phyloP scores from a whole-genome alignment of 2,113 vertebrate genomes.

The Eira barbara region DNA sequence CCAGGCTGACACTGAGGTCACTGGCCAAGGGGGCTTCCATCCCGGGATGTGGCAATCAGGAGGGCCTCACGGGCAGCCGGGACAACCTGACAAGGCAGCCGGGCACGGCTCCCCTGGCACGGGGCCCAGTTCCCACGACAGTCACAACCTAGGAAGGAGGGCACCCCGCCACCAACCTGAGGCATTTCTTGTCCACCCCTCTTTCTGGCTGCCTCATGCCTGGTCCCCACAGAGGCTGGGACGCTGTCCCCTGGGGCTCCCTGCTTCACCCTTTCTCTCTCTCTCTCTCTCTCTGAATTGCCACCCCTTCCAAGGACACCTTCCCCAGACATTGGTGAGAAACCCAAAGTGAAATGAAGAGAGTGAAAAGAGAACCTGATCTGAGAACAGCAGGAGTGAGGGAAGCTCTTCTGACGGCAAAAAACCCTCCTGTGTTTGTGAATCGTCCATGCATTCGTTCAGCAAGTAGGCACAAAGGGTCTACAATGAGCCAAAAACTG shows the following conservation, averaged over 20 bases:
- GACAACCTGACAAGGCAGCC: neutral
- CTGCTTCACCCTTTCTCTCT: neutral
- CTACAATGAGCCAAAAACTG: neutral
- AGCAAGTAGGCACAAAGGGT: neutral
- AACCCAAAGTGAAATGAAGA: neutral
- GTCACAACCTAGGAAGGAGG: neutral
- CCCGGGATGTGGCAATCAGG: neutral
- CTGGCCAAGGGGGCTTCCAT: neutral
- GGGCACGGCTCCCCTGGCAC: neutral
- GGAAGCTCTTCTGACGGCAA: neutral
- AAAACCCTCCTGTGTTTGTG: neutral
- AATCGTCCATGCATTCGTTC: neutral
- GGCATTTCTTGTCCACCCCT: neutral
- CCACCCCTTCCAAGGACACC: neutral
- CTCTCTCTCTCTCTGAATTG: neutral
- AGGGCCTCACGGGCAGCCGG: neutral
- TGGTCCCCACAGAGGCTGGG: neutral
- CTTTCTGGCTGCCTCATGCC: neutral
- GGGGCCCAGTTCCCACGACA: neutral
- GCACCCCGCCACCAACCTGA: fast-evolving
- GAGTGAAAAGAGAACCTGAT: neutral
- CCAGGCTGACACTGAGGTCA: neutral
- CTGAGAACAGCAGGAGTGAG: neutral
- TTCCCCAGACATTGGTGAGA: neutral
- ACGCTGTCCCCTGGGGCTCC: neutral